These are phyloP conservation scores for Torymus auratus DNA, from an alignment of 2,888 invertebrate species.

Conservation along the genomic window DNA sequence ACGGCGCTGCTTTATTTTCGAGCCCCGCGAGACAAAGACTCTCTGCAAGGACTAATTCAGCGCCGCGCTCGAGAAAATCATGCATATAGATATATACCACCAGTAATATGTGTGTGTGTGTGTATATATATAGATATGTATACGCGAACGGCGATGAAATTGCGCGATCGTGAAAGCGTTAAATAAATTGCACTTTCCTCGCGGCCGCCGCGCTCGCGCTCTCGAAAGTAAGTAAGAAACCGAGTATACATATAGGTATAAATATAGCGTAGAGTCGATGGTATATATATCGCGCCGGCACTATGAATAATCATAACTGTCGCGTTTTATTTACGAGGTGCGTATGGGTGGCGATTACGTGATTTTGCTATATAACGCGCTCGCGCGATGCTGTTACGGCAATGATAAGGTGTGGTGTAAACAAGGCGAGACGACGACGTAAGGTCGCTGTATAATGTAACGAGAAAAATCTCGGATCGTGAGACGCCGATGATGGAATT, in stretches of 20 bases:
- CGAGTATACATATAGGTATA: slow-evolving; percentile 7
- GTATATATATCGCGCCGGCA: not conserved
- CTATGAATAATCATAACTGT: slow-evolving; percentile 8
- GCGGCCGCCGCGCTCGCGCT: not conserved
- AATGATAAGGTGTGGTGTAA: too few species aligned
- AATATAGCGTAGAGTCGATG: not conserved
- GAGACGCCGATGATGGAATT: too few species aligned
- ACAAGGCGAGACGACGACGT: not conserved
- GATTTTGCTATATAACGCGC: not conserved
- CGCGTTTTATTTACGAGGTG: not conserved
- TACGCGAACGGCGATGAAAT: not conserved
- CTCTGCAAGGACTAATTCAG: too few species aligned
- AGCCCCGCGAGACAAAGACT: too few species aligned
- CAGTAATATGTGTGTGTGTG: too few species aligned
- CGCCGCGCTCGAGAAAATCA: too few species aligned
- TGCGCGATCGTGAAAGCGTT: slow-evolving; percentile 38
- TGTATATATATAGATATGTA: too few species aligned
- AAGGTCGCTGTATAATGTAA: not conserved
- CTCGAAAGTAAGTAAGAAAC: not conserved
- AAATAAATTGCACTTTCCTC: slow-evolving; percentile 33
- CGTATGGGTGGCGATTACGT: not conserved
- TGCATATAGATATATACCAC: too few species aligned
- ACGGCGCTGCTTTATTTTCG: too few species aligned
- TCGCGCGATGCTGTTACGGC: not conserved
- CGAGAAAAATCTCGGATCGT: too few species aligned